phyloP scores from a whole-genome alignment of 2,888 invertebrate species.

The Auanema freiburgensis region DNA sequence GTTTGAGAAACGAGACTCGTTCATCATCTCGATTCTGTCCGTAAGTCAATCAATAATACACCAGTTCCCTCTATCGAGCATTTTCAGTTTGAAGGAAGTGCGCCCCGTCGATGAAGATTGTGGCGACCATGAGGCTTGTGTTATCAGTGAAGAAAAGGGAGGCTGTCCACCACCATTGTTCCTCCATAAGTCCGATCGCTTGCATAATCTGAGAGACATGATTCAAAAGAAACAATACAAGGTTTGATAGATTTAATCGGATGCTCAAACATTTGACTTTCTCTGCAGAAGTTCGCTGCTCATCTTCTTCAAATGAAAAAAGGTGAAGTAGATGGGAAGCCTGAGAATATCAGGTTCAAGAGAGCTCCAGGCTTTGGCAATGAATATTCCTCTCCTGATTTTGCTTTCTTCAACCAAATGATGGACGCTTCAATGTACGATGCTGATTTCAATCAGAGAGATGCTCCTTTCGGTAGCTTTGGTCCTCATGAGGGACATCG shows the following conservation, averaged over 20 bases:
- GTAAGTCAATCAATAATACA: not conserved
- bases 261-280: not conserved
- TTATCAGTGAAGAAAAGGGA: constrained; percentile 18
- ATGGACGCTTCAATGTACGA: not conserved
- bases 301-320: constrained; percentile 16
- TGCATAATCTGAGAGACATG: constrained; percentile 11
- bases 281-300: constrained; percentile 11
- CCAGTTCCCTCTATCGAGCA: not conserved
- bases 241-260: constrained; percentile 5
- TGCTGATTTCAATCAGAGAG: not conserved
- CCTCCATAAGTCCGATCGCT: constrained; percentile 6
- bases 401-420: too few relatives aligned
- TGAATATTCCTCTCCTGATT: too few relatives aligned
- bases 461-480: not conserved
- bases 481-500: not conserved
- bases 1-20: constrained; percentile 16
- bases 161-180: constrained; percentile 23
- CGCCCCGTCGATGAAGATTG: constrained; percentile 17
- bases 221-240: constrained; percentile 16
- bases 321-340: constrained; percentile 8
- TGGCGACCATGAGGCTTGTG: constrained; percentile 21
- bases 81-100: constrained; percentile 20
- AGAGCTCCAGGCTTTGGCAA: too few relatives aligned
- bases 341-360: too few relatives aligned
- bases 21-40: constrained; percentile 9